Percentiles rank a stretch among this genome's conserved stretches.
phyloP scores from a whole-genome alignment of 2,113 vertebrate genomes.

The Diadophis punctatus region DNA sequence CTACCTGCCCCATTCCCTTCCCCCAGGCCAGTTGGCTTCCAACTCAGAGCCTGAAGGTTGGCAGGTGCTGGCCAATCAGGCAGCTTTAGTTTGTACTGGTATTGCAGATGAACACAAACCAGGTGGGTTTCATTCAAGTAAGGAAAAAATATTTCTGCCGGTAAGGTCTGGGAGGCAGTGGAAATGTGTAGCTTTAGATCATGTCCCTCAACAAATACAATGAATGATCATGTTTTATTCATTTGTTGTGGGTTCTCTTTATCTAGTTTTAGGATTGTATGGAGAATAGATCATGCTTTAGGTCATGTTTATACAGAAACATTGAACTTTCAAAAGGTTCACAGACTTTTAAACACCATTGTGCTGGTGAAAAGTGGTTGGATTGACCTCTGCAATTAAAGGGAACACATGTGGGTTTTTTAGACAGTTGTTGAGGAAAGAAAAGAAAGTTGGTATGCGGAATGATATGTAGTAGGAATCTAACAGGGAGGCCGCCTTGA shows the following conservation, averaged over 20 bases:
- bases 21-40: not conserved
- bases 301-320: not conserved
- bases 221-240: not conserved
- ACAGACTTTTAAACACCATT: not conserved
- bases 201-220: not conserved
- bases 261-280: not conserved
- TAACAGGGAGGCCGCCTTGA: not conserved
- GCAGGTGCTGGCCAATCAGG: not conserved
- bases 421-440: not conserved
- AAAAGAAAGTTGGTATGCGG: not conserved
- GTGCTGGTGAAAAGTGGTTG: not conserved
- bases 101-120: not conserved
- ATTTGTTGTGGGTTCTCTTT: not conserved
- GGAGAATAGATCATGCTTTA: not conserved
- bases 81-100: not conserved
- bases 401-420: not conserved
- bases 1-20: not conserved
- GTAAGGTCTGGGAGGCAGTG: not conserved
- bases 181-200: not conserved
- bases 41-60: not conserved
- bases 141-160: not conserved
- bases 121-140: not conserved
- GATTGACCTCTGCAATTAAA: not conserved
- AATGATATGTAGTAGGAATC: not conserved
- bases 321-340: not conserved